Conservation (phyloP, 2,113 vertebrate genomes). For the Monarcha castaneiventris region DNA sequence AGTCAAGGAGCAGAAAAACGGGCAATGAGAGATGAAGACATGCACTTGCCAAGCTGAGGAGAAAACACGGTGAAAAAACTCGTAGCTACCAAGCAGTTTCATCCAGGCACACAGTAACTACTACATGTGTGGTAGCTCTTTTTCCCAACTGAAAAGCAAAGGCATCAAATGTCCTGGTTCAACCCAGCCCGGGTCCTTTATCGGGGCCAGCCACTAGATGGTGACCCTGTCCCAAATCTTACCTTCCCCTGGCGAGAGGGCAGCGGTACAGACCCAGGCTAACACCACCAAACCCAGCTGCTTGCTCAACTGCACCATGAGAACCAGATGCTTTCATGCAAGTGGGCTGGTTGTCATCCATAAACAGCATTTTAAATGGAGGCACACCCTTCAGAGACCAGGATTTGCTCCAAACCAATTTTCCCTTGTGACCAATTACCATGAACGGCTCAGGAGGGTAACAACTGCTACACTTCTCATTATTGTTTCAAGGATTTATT, state of each 20-base stretch:
- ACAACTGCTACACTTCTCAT: neutral
- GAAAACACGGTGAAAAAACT: neutral
- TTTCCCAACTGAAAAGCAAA: neutral
- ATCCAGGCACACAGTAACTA: neutral
- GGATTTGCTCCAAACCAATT: conserved; percentile 16
- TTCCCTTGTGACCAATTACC: neutral
- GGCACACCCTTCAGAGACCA: neutral
- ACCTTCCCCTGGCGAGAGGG: neutral
- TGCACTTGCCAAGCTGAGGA: neutral
- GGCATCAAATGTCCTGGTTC: neutral
- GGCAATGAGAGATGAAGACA: neutral
- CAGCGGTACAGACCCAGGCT: neutral
- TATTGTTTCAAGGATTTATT: conserved; percentile 29
- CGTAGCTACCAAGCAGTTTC: neutral
- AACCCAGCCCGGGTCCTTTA: neutral
- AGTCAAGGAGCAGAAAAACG: neutral
- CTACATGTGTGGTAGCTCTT: neutral
- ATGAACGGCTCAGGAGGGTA: neutral
- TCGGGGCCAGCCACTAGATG: conserved; percentile 27
- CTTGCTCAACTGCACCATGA: neutral
- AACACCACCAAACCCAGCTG: neutral
- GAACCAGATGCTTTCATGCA: neutral
- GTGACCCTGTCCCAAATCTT: neutral
- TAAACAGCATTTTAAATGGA: neutral
- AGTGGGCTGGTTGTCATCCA: neutral